Evolutionary conservation across 1,140 invertebrate genomes (phyloP), one percentile per base, ranked within the genome.

Genomic region (Zaprionus kolodkinae): DNA sequence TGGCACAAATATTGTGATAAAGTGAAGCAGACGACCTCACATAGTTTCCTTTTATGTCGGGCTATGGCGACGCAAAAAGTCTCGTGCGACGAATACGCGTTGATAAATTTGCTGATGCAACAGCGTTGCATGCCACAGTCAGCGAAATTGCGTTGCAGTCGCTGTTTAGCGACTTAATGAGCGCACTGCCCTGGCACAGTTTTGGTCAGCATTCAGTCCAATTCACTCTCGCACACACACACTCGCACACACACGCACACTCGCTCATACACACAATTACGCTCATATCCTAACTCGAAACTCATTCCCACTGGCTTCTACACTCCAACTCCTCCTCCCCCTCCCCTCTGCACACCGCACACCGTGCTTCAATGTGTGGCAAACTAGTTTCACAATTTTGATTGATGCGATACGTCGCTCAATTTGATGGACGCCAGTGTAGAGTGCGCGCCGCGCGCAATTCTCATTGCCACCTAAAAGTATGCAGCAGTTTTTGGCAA

Each of bases 81-180:
- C 84, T 84, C 84, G 84, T 87, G 84, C 84, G 84, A 76, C 56
- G 60, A 71, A 71, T 74, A 62, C 65, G 72, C 72, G 57, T 63
- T 87, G 83, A 87, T 87, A 87, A 87, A 84, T 88, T 88, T 88
- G 84, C 84, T 87, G 84, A 87, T 87, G 84, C 84, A 87, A 87
- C 84, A 80, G 76, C 68, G 85, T 76, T 62, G 84, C 84, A 88
- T 88, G 84, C 78, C 56, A 59, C 84, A 87, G 80, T 87, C 84
- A 84, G 73, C 83, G 62, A 73, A 79, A 80, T 67, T 87, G 84
- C 84, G 84, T 88, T 88, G 80, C 84, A 84, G 78, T 45, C 36
- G 68, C 15, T 62, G 40, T 63, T 78, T 64, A 76, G 68, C 64
- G 75, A 80, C 69, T 72, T 72, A 72, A 76, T 76, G 74, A 72